phyloP scores from a whole-genome alignment of 2,113 vertebrate species.

The Saccopteryx bilineata region DNA sequence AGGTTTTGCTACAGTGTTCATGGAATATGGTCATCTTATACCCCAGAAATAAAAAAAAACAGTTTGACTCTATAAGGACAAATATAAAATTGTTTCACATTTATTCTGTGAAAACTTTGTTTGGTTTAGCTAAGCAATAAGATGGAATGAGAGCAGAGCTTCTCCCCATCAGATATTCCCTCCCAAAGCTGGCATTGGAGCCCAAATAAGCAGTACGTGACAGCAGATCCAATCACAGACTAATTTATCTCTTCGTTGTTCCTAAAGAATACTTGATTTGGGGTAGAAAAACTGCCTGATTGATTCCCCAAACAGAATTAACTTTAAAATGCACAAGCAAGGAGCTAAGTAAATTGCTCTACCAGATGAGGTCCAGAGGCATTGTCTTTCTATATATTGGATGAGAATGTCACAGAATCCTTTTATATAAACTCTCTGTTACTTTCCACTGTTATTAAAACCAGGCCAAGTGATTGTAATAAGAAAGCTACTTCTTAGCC shows the following conservation, averaged over 20 bases:
- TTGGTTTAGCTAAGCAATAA: slow-evolving; percentile 49
- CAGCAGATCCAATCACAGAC: slow-evolving; percentile 50
- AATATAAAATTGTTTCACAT: slow-evolving; percentile 62
- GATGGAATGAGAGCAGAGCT: slow-evolving; percentile 48
- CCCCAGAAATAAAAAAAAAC: slow-evolving; percentile 24
- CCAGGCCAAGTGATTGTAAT: background rate
- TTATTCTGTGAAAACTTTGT: background rate
- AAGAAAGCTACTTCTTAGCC: background rate
- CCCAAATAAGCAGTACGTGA: background rate
- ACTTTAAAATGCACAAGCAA: slow-evolving; percentile 62
- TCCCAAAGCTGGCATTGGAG: background rate
- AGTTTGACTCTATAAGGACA: slow-evolving; percentile 39
- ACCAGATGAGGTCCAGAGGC: background rate
- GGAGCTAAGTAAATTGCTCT: slow-evolving; percentile 54
- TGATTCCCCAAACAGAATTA: slow-evolving; percentile 62
- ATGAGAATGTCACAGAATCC: background rate
- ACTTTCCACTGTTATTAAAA: background rate
- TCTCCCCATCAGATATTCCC: slow-evolving; percentile 26
- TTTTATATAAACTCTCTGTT: slow-evolving; percentile 28
- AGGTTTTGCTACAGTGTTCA: slow-evolving; percentile 53
- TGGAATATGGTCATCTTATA: slow-evolving; percentile 58
- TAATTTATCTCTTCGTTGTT: slow-evolving; percentile 71
- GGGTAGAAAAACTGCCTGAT: slow-evolving; percentile 21
- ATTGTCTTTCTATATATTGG: background rate
- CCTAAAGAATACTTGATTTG: slow-evolving; percentile 47